Conservation (phyloP, 2,797 vertebrate species). For the Monodelphis domestica region DNA sequence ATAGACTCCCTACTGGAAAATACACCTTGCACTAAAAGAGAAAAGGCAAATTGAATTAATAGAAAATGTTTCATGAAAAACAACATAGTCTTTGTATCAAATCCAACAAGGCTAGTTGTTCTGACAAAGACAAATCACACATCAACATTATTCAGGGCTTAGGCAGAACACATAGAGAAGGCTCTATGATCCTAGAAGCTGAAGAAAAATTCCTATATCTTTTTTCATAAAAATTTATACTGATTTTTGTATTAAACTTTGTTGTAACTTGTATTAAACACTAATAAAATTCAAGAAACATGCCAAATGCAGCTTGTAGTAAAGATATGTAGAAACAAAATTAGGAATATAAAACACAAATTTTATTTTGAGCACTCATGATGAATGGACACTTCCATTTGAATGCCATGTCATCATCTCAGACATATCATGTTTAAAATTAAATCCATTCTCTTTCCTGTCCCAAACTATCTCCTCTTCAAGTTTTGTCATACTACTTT, state of each 20-base stretch:
- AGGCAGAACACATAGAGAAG: background rate
- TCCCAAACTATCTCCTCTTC: background rate
- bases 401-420: background rate
- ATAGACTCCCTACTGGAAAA: background rate
- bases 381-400: background rate
- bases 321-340: background rate
- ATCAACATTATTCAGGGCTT: background rate
- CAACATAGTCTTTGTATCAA: constrained; percentile 22
- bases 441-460: background rate
- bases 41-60: background rate
- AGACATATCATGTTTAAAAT: background rate
- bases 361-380: background rate
- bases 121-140: constrained; percentile 24
- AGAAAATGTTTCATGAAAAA: constrained; percentile 48
- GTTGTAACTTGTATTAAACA: constrained; percentile 44
- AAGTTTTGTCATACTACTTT: background rate
- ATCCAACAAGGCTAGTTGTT: constrained; percentile 10
- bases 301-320: background rate
- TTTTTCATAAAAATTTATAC: constrained; percentile 54
- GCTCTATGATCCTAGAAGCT: background rate
- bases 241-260: background rate
- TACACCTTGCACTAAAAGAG: constrained; percentile 15
- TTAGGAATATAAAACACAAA: background rate
- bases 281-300: background rate
- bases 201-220: constrained; percentile 28